Conservation (phyloP, 1,140 invertebrate species). For the Whitmania pigra region DNA sequence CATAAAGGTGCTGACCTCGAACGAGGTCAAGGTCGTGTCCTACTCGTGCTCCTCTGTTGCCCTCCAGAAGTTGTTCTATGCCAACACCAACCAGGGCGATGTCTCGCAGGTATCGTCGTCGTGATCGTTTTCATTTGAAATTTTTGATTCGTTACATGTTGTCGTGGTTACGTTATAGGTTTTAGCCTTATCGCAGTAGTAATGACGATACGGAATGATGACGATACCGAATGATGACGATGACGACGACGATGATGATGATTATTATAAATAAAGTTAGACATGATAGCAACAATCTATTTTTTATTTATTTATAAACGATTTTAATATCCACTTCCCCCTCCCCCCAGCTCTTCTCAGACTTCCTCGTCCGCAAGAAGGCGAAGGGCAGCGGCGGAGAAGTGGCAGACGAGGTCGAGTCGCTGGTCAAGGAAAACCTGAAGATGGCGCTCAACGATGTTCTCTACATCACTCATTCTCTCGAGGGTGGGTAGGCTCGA, state of each 20-base stretch:
- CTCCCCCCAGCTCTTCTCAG: not conserved
- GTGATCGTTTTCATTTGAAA: not conserved
- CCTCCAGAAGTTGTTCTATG: conserved; percentile 7
- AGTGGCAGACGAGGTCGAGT: not conserved
- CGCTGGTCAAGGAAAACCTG: not conserved
- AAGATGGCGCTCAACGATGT: not conserved
- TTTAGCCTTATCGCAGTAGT: too few species aligned
- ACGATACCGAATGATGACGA: too few species aligned
- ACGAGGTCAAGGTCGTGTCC: not conserved
- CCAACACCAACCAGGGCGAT: conserved; percentile 4
- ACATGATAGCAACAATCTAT: too few species aligned
- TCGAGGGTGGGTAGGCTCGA: not conserved
- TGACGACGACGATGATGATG: not conserved
- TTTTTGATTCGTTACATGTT: too few species aligned
- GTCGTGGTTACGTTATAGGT: too few species aligned
- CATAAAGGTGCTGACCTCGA: not conserved
- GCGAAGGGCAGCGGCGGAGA: not conserved
- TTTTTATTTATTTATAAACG: too few species aligned
- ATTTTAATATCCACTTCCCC: not conserved
- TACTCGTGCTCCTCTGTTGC: not conserved
- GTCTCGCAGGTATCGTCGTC: not conserved
- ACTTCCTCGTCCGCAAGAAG: not conserved
- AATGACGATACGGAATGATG: too few species aligned
- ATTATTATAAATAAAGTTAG: too few species aligned
- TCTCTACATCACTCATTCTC: conserved; percentile 4